phyloP scores from a whole-genome alignment of 2,888 invertebrate species.

The Netelia melanura region DNA sequence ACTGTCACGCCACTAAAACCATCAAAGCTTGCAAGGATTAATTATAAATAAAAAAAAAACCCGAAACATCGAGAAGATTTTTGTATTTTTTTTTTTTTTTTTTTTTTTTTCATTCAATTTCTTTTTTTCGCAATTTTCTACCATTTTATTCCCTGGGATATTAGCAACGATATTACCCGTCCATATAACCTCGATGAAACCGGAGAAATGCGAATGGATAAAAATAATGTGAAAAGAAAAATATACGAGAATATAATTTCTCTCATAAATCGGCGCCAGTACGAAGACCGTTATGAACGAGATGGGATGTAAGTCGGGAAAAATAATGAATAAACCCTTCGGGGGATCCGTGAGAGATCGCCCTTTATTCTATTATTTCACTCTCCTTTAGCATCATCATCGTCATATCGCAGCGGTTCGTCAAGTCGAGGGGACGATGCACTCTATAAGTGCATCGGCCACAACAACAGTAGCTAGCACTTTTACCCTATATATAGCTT shows the following conservation, averaged over 20 bases:
- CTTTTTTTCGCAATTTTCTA: not conserved
- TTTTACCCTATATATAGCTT: not conserved
- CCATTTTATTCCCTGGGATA: constrained; percentile 1
- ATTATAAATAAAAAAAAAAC: constrained; percentile 5
- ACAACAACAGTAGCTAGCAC: not conserved
- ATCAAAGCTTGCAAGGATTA: not conserved
- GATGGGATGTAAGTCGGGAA: constrained; percentile 43
- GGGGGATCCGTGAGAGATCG: constrained; percentile 28
- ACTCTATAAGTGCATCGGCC: constrained; percentile 41
- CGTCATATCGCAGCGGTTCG: constrained; percentile 41
- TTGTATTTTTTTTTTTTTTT: too few species aligned
- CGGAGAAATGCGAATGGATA: constrained; percentile 11
- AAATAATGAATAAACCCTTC: constrained; percentile 50
- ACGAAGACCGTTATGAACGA: constrained; percentile 54
- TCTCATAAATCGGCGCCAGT: constrained; percentile 55
- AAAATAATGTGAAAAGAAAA: not conserved
- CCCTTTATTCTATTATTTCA: constrained; percentile 57
- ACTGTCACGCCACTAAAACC: too few species aligned
- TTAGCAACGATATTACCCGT: constrained; percentile 20
- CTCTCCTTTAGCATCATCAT: constrained; percentile 24
- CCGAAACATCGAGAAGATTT: not conserved
- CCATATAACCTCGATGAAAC: constrained; percentile 7
- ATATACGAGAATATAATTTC: not conserved
- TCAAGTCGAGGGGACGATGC: constrained; percentile 40
- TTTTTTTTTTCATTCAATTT: too few species aligned